A percentile compares a stretch with the other conserved stretches of the same genome.
These are phyloP conservation scores for Lasius platythorax DNA, from an alignment of 2,888 invertebrate genomes.

Conservation along the genomic window DNA sequence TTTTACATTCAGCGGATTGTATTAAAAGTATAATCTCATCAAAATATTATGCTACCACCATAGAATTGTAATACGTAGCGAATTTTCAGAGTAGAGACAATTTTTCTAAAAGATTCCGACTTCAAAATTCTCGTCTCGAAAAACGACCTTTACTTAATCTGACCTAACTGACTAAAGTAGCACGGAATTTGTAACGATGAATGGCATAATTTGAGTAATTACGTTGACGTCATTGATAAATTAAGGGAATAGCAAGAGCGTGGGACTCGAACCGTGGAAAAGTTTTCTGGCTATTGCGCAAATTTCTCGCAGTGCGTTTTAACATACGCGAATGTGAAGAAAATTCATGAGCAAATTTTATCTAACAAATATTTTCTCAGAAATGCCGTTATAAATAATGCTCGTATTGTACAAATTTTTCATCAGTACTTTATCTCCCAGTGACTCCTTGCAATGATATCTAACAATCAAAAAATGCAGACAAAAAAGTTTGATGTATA, in stretches of 20 bases:
- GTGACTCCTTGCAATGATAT: neutral
- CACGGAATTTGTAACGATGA: conserved; percentile 51
- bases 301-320: conserved; percentile 18
- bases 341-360: neutral
- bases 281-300: conserved; percentile 8
- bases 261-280: conserved; percentile 45
- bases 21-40: neutral
- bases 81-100: neutral
- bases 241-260: conserved; percentile 52
- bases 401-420: neutral
- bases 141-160: neutral
- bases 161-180: conserved; percentile 34
- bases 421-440: neutral
- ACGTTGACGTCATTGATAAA: conserved; percentile 65
- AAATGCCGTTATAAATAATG: neutral
- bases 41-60: neutral
- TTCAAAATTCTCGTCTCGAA: conserved; percentile 10
- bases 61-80: neutral
- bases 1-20: neutral
- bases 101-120: neutral
- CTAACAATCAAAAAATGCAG: neutral
- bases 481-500: neutral
- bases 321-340: neutral
- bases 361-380: neutral
- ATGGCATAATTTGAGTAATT: conserved; percentile 68